phyloP scores from a whole-genome alignment of 2,113 vertebrate genomes.

The Ictalurus punctatus region DNA sequence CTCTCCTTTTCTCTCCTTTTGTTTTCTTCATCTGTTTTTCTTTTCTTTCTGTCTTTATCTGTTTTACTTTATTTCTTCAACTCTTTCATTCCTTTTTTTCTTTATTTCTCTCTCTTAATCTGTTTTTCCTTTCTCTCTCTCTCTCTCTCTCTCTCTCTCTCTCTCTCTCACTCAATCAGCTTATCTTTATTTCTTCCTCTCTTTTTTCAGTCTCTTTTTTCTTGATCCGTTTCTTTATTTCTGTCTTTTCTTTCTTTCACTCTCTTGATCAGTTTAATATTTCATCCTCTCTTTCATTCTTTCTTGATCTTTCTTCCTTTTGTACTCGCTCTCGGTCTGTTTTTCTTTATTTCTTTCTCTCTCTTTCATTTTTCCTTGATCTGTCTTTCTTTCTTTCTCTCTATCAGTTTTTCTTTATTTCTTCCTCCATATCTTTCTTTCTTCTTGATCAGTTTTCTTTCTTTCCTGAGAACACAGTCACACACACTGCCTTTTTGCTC shows the following conservation, averaged over 20 bases:
- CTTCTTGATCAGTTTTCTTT: not conserved
- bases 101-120: not conserved
- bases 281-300: no score
- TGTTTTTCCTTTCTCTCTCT: not conserved
- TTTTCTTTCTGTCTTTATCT: not conserved
- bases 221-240: not conserved
- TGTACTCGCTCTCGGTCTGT: not conserved
- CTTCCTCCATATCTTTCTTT: no score
- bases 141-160: no score
- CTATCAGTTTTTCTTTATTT: not conserved
- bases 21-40: not conserved
- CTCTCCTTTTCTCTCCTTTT: not conserved
- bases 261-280: not conserved
- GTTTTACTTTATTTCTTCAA: not conserved
- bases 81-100: no score
- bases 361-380: not conserved
- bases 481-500: not conserved
- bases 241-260: no score
- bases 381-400: no score
- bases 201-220: no score
- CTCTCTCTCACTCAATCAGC: no score
- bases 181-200: not conserved
- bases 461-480: not conserved
- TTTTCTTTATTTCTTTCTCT: not conserved
- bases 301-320: not conserved